Evolutionary conservation across 2,888 invertebrate genomes (phyloP), one percentile per base, ranked within the genome.

Genomic region (Drosophila leonis): DNA sequence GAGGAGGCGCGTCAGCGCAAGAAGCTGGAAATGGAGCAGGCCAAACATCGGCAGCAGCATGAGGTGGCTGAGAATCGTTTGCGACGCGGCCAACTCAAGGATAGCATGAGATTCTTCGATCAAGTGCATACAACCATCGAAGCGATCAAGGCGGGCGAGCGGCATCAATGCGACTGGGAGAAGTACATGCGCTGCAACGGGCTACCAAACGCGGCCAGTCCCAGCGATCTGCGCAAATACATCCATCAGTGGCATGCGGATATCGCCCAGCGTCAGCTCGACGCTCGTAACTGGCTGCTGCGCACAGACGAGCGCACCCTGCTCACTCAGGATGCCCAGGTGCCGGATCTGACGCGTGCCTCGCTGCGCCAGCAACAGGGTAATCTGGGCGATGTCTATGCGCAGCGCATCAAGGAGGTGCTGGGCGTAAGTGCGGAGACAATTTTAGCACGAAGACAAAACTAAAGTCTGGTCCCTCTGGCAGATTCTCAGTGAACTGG

Each of bases 111-210:
- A 8, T 92, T 92, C 75, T 93, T 93, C 46, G 85, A 86, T 9
- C 69, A 75, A 20, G 90, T 93, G 4, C 83, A 83, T 4, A 75
- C 85, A 12, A 74, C 89, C 64, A 93, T 92, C 24, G 88, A 91
- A 20, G 79, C 76, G 59, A 92, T 93, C 62, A 91, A 91, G 68
- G 80, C 76, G 4, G 83, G 83, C 3, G 90, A 88, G 20, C 88
- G 90, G 5, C 86, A 92, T 49, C 75, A 91, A 42, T 80, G 80
- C 12, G 93, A 93, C 52, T 93, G 93, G 93, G 92, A 92, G 60
- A 92, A 91, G 65, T 93, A 90, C 61, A 93, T 93, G 93, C 92
- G 93, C 7, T 93, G 93, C 84, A 92, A 93, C 63, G 93, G 93
- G 4, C 78, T 93, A 8, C 93, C 93, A 3, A 92, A 91, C 76